phyloP scores from a whole-genome alignment of 2,113 vertebrate genomes.

The Chascanopsetta lugubris region DNA sequence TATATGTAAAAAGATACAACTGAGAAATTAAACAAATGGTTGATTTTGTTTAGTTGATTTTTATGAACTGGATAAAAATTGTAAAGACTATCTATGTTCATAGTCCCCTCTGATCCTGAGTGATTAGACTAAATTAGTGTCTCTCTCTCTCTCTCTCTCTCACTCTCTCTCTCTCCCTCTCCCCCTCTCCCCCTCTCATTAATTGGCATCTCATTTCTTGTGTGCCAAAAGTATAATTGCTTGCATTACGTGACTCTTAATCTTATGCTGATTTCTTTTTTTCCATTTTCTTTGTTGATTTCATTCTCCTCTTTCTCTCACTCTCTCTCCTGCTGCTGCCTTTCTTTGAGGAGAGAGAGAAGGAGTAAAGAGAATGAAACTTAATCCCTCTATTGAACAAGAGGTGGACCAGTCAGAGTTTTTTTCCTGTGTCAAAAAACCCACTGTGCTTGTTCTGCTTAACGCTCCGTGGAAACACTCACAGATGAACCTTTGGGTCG shows the following conservation, averaged over 20 bases:
- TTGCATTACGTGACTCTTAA: constrained; percentile 46
- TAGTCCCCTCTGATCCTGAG: no score
- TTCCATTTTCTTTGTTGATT: constrained; percentile 29
- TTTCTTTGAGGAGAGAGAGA: constrained; percentile 47
- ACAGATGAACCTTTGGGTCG: background rate
- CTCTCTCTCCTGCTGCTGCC: constrained; percentile 38
- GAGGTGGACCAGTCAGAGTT: constrained; percentile 62
- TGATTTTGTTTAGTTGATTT: no score
- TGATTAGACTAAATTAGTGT: no score
- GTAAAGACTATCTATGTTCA: no score
- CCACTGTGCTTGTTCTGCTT: constrained; percentile 40
- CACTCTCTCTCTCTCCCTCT: no score
- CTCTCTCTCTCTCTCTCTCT: no score
- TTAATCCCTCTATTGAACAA: constrained; percentile 76
- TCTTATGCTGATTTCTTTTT: constrained; percentile 32
- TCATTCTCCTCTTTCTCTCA: constrained; percentile 36
- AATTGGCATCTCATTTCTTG: background rate
- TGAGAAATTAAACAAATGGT: no score
- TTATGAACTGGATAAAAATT: no score
- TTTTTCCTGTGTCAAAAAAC: constrained; percentile 55
- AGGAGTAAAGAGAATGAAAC: constrained; percentile 68
- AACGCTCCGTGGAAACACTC: constrained; percentile 22
- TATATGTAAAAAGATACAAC: background rate
- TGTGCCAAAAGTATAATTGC: constrained; percentile 24
- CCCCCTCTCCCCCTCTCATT: background rate